Evolutionary conservation across 2,888 invertebrate genomes (phyloP), one percentile per base, ranked within the genome.

Genomic region (Diaphora mendica): DNA sequence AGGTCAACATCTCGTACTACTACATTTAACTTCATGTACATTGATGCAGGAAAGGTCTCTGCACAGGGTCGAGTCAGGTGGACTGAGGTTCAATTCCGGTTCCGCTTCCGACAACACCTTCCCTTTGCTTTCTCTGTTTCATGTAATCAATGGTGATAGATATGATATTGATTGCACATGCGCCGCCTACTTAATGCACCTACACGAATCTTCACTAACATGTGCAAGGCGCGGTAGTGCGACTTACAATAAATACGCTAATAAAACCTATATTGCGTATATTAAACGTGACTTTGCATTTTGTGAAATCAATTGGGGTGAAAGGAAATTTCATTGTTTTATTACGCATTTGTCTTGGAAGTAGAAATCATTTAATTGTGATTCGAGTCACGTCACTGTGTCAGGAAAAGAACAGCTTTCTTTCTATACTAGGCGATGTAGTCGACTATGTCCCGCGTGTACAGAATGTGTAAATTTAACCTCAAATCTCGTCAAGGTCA

Each of bases 91-190:
- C 83, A 84, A 89, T 93, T 94, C 93, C 93, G 91, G 90, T 87
- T 95, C 93, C 94, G 94, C 94, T 94, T 95, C 94, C 93, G 93
- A 92, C 87, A 85, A 79, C 84, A 75, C 82, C 85, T 88, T 91
- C 90, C 91, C 88, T 88, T 86, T 86, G 85, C 92, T 93, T 93
- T 93, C 93, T 91, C 91, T 88, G 85, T 87, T 91, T 92, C 91
- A 92, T 91, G 81, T 89, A 90, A 91, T 87, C 84, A 79, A 72
- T 70, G 68, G 79, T 68, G 75, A 73, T n/a, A 76, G 80, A n/a
- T n/a, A n/a, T 79, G 79, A 77, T 70, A 78, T 71, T 69, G 72
- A 78, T 75, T 39, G 11, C 26, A 44, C 73, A 73, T 74, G 68
- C 71, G 35, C 51, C 74, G 74, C 67, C 59, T 72, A 75, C 78